These are phyloP conservation scores for Onchidella celtica DNA, from an alignment of 2,888 invertebrate species.

Conservation along the genomic window DNA sequence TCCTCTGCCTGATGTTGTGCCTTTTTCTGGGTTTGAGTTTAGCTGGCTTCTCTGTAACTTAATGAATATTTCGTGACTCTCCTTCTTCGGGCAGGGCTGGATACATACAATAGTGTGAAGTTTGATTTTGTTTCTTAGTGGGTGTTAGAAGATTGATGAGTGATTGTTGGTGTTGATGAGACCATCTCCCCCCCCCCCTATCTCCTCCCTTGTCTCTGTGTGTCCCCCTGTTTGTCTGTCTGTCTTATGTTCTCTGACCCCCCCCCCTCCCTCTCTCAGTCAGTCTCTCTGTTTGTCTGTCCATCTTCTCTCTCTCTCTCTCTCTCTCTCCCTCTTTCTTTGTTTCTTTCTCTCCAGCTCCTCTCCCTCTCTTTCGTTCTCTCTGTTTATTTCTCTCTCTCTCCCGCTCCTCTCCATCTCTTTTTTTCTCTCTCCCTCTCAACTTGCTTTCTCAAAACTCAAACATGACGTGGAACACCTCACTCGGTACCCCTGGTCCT, in stretches of 20 bases:
- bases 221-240: background rate
- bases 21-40: too few species aligned
- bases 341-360: background rate
- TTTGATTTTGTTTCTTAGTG: too few species aligned
- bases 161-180: too few species aligned
- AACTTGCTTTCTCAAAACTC: background rate
- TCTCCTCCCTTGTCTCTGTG: background rate
- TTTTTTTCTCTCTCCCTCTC: background rate
- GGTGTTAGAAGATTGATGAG: too few species aligned
- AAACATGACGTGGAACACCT: too few species aligned
- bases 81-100: too few species aligned
- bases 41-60: too few species aligned
- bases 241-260: background rate
- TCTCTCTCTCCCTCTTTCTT: background rate
- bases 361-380: background rate
- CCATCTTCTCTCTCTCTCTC: background rate
- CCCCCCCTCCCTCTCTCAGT: background rate
- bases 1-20: too few species aligned
- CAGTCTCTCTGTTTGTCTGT: background rate
- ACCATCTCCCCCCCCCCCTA: background rate
- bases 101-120: too few species aligned
- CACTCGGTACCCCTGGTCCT: too few species aligned
- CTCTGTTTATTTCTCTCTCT: background rate
- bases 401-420: background rate
- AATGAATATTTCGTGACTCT: too few species aligned